A percentile compares a stretch with the other conserved stretches of the same genome.
phyloP scores from a whole-genome alignment of 2,113 vertebrate genomes.

The Diglossa brunneiventris region DNA sequence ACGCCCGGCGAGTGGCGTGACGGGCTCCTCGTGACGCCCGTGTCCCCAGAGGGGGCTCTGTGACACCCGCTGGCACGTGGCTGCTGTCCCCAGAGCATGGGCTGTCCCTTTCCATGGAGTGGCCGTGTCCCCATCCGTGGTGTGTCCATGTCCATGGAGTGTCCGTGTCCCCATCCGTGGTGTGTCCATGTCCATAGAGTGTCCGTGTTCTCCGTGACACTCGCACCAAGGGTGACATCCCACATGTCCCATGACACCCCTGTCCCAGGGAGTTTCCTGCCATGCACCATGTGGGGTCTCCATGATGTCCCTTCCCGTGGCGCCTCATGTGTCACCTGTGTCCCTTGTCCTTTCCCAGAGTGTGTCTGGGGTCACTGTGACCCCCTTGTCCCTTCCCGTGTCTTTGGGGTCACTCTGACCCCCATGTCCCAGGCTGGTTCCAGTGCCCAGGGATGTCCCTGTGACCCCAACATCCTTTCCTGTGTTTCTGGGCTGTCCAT shows the following conservation, averaged over 20 bases:
- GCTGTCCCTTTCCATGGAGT: background rate
- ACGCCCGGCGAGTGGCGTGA: background rate
- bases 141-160: too few relatives aligned
- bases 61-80: rapidly evolving
- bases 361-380: rapidly evolving
- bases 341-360: background rate
- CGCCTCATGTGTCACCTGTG: rapidly evolving
- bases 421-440: background rate
- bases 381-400: rapidly evolving
- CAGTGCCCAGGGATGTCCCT: background rate
- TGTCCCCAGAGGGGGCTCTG: background rate
- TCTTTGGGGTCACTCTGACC: rapidly evolving
- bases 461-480: background rate
- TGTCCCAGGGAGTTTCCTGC: rapidly evolving
- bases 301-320: rapidly evolving
- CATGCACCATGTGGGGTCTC: rapidly evolving
- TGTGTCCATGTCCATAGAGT: rapidly evolving
- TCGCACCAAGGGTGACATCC: rapidly evolving
- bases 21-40: background rate
- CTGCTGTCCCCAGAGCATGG: rapidly evolving
- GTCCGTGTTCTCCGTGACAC: rapidly evolving
- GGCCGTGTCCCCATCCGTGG: too few relatives aligned
- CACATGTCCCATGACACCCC: rapidly evolving
- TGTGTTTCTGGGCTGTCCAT: rapidly evolving
- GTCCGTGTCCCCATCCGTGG: too few relatives aligned